These are phyloP conservation scores for Elachura formosa DNA, from an alignment of 2,113 vertebrate species.

Conservation along the genomic window DNA sequence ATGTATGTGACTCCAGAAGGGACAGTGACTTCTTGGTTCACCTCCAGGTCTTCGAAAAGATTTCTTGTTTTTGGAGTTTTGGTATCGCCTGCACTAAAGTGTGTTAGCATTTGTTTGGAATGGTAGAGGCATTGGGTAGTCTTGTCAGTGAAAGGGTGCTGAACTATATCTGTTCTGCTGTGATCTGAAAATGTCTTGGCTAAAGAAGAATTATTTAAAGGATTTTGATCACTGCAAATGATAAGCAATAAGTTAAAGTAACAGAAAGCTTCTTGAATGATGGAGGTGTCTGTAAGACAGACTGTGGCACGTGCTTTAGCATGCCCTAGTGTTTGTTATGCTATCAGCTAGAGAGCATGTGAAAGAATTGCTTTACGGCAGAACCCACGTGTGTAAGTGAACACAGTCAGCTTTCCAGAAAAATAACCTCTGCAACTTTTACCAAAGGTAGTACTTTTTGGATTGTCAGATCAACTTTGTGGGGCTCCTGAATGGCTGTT, in stretches of 20 bases:
- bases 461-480: background rate
- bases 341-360: background rate
- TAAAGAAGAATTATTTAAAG: background rate
- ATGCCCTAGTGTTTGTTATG: background rate
- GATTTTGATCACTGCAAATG: background rate
- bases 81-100: background rate
- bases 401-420: background rate
- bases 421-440: background rate
- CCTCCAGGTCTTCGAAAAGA: background rate
- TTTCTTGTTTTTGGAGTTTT: background rate
- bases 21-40: background rate
- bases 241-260: background rate
- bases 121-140: background rate
- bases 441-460: background rate
- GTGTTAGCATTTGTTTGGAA: background rate
- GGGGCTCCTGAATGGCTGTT: background rate
- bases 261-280: background rate
- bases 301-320: background rate
- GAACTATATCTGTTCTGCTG: background rate
- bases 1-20: background rate
- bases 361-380: background rate
- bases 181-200: background rate
- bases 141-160: background rate
- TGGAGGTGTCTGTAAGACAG: background rate
- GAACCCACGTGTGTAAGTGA: rapidly evolving